phyloP scores from a whole-genome alignment of 2,888 invertebrate genomes.

The Hemistola chrysoprasaria region DNA sequence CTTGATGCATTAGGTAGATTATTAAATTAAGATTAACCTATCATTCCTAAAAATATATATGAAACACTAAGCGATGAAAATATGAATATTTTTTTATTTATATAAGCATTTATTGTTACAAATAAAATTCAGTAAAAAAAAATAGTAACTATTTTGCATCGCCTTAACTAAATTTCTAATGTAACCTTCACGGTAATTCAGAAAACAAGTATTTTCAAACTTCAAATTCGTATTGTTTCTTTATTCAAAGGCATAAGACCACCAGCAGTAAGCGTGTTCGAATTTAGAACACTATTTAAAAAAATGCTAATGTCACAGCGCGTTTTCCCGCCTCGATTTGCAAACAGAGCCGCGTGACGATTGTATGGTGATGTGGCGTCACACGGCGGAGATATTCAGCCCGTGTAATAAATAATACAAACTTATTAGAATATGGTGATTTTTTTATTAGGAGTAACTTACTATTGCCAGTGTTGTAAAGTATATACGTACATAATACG shows the following conservation, averaged over 20 bases:
- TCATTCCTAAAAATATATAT: too few species aligned
- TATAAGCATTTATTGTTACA: too few species aligned
- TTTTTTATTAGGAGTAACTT: constrained; percentile 3
- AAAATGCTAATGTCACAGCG: constrained; percentile 64
- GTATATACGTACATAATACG: too few species aligned
- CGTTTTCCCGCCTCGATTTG: constrained; percentile 64
- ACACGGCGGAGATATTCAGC: constrained; percentile 23
- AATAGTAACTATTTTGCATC: too few species aligned
- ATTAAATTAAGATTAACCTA: too few species aligned
- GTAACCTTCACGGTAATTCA: too few species aligned
- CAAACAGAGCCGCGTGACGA: constrained; percentile 71
- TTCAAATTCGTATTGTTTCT: neutral
- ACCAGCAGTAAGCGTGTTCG: constrained; percentile 54
- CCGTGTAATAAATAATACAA: constrained; percentile 17
- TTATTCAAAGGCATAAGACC: constrained; percentile 33
- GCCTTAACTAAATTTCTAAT: too few species aligned
- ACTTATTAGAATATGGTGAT: neutral
- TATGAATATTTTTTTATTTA: too few species aligned
- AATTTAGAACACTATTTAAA: constrained; percentile 58
- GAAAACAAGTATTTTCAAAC: neutral
- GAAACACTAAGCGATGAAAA: too few species aligned
- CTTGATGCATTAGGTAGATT: constrained; percentile 7
- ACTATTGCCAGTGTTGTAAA: neutral
- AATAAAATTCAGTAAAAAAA: too few species aligned
- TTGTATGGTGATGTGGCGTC: constrained; percentile 70